Conservation (phyloP, 2,797 vertebrate genomes). For the Lacerta bilineata region DNA sequence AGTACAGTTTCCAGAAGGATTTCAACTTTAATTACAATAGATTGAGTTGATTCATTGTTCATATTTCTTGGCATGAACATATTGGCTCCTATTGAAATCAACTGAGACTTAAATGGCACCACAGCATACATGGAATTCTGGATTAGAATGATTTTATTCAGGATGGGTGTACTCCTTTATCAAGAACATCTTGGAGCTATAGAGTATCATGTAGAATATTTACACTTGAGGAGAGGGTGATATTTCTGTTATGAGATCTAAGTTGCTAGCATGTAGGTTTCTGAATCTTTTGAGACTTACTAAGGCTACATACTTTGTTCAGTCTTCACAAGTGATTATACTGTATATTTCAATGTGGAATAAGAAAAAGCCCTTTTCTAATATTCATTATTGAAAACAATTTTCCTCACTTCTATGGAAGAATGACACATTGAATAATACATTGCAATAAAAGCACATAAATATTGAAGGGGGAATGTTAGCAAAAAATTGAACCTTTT, state of each 20-base stretch:
- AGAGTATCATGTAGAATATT: slow-evolving; percentile 2
- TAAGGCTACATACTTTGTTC: not conserved
- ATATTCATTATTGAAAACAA: slow-evolving; percentile 17
- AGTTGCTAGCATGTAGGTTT: not conserved
- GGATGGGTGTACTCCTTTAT: not conserved
- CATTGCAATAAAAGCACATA: slow-evolving; percentile 14
- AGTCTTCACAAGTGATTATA: not conserved
- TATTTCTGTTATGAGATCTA: not conserved
- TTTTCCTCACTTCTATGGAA: not conserved
- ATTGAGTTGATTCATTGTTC: not conserved
- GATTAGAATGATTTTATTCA: not conserved
- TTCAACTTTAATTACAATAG: not conserved
- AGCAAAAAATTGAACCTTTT: slow-evolving; percentile 3
- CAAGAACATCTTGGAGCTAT: not conserved
- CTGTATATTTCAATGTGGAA: slow-evolving; percentile 9
- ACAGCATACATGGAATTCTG: not conserved
- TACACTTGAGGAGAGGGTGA: not conserved
- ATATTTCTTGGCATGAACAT: not conserved
- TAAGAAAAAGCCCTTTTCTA: slow-evolving; percentile 17
- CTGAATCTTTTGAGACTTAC: not conserved
- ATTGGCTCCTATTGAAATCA: not conserved
- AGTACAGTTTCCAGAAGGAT: not conserved
- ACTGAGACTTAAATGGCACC: not conserved
- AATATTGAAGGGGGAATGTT: slow-evolving; percentile 4
- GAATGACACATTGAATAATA: not conserved